Conservation (phyloP, 2,888 invertebrate species). For the Drosophila meridionalis region DNA sequence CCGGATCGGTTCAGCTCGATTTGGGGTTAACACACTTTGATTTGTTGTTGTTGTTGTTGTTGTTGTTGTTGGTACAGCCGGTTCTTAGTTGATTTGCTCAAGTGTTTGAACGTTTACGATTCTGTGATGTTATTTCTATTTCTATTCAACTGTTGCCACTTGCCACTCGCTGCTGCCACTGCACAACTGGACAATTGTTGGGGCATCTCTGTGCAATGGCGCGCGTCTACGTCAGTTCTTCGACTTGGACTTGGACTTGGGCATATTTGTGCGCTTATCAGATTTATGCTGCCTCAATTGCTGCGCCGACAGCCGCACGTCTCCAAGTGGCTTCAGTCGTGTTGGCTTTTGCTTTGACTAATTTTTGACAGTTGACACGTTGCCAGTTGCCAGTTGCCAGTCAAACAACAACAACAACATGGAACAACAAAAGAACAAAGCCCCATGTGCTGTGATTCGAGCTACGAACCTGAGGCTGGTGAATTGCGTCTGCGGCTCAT, state of each 20-base stretch:
- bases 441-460: conserved; percentile 44
- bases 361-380: conserved; percentile 80
- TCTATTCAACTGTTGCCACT: conserved; percentile 55
- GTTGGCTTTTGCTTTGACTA: conserved; percentile 69
- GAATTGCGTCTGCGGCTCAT: conserved; percentile 25
- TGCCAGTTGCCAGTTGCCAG: conserved; percentile 53
- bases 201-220: conserved; percentile 33
- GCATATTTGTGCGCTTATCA: conserved; percentile 75
- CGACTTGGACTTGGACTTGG: conserved; percentile 50
- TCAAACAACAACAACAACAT: conserved; percentile 3
- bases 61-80: conserved; percentile 60
- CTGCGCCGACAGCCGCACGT: conserved; percentile 62
- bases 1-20: conserved; percentile 50
- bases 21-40: conserved; percentile 67
- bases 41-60: conserved; percentile 39
- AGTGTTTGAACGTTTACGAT: conserved; percentile 51
- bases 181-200: conserved; percentile 25
- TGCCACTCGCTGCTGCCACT: conserved; percentile 50
- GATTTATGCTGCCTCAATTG: conserved; percentile 75
- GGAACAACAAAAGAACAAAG: conserved; percentile 41
- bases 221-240: conserved; percentile 40
- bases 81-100: conserved; percentile 55
- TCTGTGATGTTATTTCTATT: conserved; percentile 30
- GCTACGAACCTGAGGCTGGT: conserved; percentile 26
- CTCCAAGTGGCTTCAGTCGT: conserved; percentile 14